Evolutionary conservation across 2,888 invertebrate genomes (phyloP).

Genomic region (Morpho achilles): DNA sequence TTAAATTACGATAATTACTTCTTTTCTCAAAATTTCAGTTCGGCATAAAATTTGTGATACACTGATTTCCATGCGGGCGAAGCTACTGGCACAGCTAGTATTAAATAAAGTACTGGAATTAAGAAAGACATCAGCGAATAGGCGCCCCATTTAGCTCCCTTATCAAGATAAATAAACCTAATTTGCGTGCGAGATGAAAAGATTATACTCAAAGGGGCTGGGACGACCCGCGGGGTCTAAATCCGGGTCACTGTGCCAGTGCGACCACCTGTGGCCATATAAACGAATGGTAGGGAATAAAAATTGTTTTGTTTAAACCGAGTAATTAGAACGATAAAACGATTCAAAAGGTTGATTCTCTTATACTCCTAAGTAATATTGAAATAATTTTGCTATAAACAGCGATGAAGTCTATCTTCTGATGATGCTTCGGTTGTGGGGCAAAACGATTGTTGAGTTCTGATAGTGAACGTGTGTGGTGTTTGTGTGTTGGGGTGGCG

Average conservation of each 20-base stretch:
- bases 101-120: too few species aligned
- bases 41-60: too few species aligned
- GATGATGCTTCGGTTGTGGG: too few species aligned
- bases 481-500: too few species aligned
- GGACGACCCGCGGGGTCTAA: constrained; percentile 43
- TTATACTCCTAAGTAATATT: not conserved
- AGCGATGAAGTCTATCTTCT: too few species aligned
- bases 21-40: too few species aligned
- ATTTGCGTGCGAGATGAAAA: constrained; percentile 55
- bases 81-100: too few species aligned
- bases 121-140: not conserved
- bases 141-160: constrained; percentile 28
- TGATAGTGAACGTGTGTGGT: too few species aligned
- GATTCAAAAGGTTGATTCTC: constrained; percentile 11
- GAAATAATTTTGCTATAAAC: too few species aligned
- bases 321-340: constrained; percentile 23
- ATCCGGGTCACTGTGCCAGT: constrained; percentile 60
- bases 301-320: constrained; percentile 18
- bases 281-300: constrained; percentile 17
- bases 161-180: constrained; percentile 57
- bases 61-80: too few species aligned
- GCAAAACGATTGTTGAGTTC: too few species aligned
- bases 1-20: too few species aligned
- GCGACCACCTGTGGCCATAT: constrained; percentile 25
- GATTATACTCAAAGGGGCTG: constrained; percentile 50